Evolutionary conservation across 2,797 vertebrate species (phyloP).

Genomic region (Chiroxiphia lanceolata): DNA sequence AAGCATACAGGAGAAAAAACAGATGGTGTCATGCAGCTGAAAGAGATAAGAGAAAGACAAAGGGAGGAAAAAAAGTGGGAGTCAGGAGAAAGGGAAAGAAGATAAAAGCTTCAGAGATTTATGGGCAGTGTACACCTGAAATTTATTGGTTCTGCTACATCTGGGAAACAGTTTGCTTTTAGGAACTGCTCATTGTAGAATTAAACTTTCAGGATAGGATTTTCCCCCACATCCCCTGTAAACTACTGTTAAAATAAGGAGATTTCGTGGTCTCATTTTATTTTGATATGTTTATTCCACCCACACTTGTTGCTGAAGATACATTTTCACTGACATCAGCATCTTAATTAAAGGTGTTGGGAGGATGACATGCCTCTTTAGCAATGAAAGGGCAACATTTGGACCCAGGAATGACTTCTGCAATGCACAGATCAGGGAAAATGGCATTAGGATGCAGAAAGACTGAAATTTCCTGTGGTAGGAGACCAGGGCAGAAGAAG

Average conservation of each 20-base stretch:
- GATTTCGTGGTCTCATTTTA: neutral
- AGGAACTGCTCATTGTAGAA: neutral
- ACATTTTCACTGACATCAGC: neutral
- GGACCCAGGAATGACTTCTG: neutral
- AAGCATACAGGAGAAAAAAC: neutral
- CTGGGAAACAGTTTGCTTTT: neutral
- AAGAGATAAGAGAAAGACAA: neutral
- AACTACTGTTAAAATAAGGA: neutral
- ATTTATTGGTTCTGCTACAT: neutral
- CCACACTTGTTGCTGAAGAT: neutral
- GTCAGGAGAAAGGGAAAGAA: neutral
- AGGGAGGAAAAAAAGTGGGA: fast-evolving
- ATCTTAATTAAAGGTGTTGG: neutral
- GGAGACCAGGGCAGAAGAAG: neutral
- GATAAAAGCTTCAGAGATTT: neutral
- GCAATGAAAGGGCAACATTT: neutral
- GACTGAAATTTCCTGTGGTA: neutral
- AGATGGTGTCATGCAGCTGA: neutral
- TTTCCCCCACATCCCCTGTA: neutral
- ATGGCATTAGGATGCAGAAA: neutral
- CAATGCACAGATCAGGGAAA: neutral
- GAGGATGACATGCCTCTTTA: neutral
- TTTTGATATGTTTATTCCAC: neutral
- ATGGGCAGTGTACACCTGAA: neutral
- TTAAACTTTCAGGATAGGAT: neutral